Base-by-base conservation (phyloP, 2,888 invertebrate genomes). In the Phyllotreta striolata region DNA sequence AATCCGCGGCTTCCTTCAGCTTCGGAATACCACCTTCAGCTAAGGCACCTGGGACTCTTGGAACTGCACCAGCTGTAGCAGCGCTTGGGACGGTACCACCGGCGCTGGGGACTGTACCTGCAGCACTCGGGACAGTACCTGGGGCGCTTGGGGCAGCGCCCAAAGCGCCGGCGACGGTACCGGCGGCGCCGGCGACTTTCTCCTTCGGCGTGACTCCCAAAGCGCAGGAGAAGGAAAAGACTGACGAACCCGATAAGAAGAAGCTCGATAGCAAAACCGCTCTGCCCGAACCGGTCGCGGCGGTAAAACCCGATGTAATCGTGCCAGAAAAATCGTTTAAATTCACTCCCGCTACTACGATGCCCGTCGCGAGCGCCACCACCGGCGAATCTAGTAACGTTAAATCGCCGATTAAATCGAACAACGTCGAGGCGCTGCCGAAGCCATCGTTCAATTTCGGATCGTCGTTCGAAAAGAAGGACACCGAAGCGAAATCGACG, bases 1-100 rank as follows among this genome's bases (percentile, higher is more conserved):
- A 78, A 8, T 77, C 76, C 59, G 76, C 67, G 3, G 72, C 75
- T 38, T 76, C 77, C 37, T 83, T 84, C 49, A 78, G 73, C n/a
- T 83, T 83, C 66, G 82, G 82, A 1, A 75, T 74, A 39, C 72
- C 78, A 35, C 61, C 73, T 40, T 52, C 60, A 58, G 7, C 54
- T 41, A 41, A 47, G 34, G 54, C 44, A 49, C 51, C 39, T 37
- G 54, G 13, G 34, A 8, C 55, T 40, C 10, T 12, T 39, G 13
- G 1, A 38, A 34, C 6, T 39, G 38, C 52, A 9, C 13, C 52
- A 52, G 35, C 52, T 5, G 52, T 12, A 34, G 34, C 10, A 8
- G 24, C 57, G 39, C 39, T 12, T 24, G 41, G 9, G 0, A n/a
- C 38, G 44, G n/a, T 40, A 35, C 34, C 38, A 0, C 41, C 10